Percentiles rank a stretch among this genome's conserved stretches.
Evolutionary conservation across 2,113 vertebrate genomes (phyloP).

Genomic region (Anoura caudifer): DNA sequence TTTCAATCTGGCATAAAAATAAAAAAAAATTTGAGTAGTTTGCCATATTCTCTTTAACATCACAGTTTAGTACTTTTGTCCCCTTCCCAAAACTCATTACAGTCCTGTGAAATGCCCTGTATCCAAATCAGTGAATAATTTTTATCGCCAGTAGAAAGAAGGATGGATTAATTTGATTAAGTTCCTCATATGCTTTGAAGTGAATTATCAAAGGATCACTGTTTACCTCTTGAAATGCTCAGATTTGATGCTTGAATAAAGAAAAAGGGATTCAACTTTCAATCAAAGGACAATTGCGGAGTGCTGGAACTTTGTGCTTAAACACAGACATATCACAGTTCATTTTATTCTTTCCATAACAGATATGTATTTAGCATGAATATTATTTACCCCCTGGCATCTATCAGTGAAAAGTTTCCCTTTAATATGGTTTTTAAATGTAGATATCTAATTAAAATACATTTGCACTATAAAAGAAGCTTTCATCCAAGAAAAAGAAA

Average conservation of each 20-base stretch:
- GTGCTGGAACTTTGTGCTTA: not conserved
- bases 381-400: slow-evolving; percentile 63
- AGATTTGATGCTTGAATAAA: slow-evolving; percentile 49
- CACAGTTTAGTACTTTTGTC: not conserved
- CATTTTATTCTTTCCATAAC: slow-evolving; percentile 34
- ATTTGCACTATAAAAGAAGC: slow-evolving; percentile 74
- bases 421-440: slow-evolving; percentile 66
- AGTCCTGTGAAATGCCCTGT: not conserved
- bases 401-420: slow-evolving; percentile 52
- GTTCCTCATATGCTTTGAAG: slow-evolving; percentile 16
- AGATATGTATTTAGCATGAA: slow-evolving; percentile 1
- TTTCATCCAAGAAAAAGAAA: slow-evolving; percentile 64
- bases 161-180: slow-evolving; percentile 41
- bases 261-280: not conserved
- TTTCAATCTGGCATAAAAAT: not conserved
- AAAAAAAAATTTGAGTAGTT: not conserved
- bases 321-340: slow-evolving; percentile 11
- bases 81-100: not conserved
- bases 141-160: not conserved
- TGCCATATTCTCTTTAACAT: not conserved
- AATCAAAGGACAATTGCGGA: slow-evolving; percentile 22
- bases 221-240: slow-evolving; percentile 22
- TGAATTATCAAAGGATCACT: slow-evolving; percentile 47
- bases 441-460: slow-evolving; percentile 74
- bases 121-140: not conserved